These are phyloP conservation scores for Resseliella maxima DNA, from an alignment of 2,888 invertebrate species.

Conservation along the genomic window DNA sequence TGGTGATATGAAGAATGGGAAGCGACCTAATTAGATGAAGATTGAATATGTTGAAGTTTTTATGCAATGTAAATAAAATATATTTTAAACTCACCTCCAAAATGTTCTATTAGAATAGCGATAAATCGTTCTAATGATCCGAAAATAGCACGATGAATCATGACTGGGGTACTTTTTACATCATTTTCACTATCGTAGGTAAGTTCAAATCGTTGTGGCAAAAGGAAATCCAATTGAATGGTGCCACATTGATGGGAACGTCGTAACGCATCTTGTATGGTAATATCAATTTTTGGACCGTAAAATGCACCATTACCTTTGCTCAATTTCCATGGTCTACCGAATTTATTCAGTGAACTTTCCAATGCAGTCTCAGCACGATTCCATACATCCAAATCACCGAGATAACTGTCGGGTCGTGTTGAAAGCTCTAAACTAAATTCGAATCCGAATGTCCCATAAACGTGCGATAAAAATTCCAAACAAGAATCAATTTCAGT, in stretches of 20 bases:
- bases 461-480: background rate
- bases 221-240: background rate
- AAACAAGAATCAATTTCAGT: background rate
- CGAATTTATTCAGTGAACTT: background rate
- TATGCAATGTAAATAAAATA: background rate
- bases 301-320: background rate
- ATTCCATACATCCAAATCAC: constrained; percentile 15
- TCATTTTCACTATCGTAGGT: background rate
- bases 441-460: background rate
- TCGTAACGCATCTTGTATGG: background rate
- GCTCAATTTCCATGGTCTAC: background rate
- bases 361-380: background rate
- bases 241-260: background rate
- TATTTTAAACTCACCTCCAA: background rate
- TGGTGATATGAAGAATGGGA: background rate
- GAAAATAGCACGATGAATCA: constrained; percentile 5
- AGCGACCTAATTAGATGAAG: background rate
- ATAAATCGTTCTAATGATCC: background rate
- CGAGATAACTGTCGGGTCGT: constrained; percentile 3
- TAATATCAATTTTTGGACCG: constrained; percentile 14
- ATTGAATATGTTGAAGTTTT: background rate
- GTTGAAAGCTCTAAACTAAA: constrained; percentile 14
- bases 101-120: constrained; percentile 2
- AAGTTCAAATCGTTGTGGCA: background rate
- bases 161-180: background rate